Evolutionary conservation across 2,113 vertebrate species (phyloP), one percentile per base, ranked within the genome.

Genomic region (Psophia crepitans): DNA sequence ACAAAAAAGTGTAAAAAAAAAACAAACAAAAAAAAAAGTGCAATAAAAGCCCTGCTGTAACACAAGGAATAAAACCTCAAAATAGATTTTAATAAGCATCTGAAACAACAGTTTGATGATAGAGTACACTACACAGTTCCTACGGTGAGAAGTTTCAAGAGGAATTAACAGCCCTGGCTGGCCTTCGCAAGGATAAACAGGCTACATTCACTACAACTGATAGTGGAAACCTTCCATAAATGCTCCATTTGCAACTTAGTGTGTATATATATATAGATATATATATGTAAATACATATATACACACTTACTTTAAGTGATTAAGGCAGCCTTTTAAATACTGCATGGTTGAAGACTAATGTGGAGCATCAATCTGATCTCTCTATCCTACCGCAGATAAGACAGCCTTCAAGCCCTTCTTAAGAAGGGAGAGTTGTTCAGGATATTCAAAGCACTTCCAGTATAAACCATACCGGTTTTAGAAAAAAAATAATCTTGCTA

Each of bases 41-140:
- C 12, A 43, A 21, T 30, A 60, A 13, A 64, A 79, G 43, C 53
- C 57, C 8, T 43, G 20, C n/a, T 27, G 17, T 28, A 48, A 39
- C 43, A 70, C 28, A 57, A 43, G 6, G 7, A 57, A 23, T 35
- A 56, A 91, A 89, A 43, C 16, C 12, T 75, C 15, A 4, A 20
- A 35, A 2, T 1, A 64, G 6, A 53, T 49, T 57, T 77, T 39
- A 66, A 2, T 23, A 54, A 32, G 13, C 6, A 49, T 16, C 35
- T 48, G n/a, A n/a, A 84, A n/a, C 5, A 41, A 14, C 7, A 46
- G 6, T 43, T 43, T 39, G 35, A 14, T 23, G 46, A 64, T 6
- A 16, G 4, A 76, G 27, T 23, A 37, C 5, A 11, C 0, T 26
- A 27, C 6, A 9, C 0, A 8, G 28, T 18, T 74, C 37, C 69